These are phyloP conservation scores for Megalops atlanticus DNA, from an alignment of 2,113 vertebrate genomes.

Conservation along the genomic window DNA sequence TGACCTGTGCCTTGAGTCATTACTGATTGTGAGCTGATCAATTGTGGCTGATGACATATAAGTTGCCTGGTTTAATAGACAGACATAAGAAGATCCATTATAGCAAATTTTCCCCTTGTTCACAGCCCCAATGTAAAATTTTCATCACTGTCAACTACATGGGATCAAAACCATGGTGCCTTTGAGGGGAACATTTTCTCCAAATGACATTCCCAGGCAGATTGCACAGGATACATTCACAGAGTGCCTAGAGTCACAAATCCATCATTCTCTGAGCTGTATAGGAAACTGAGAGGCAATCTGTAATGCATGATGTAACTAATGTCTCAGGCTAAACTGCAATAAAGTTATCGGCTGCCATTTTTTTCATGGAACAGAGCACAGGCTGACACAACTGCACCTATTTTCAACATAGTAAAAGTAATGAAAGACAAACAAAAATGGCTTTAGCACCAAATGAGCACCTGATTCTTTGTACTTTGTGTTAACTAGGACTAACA, in stretches of 20 bases:
- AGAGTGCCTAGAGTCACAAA: slow-evolving; percentile 32
- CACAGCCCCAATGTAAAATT: slow-evolving; percentile 4
- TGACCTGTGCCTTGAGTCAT: slow-evolving; percentile 4
- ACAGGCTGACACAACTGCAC: slow-evolving; percentile 17
- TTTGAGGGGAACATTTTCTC: slow-evolving; percentile 18
- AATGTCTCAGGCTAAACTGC: slow-evolving; percentile 33
- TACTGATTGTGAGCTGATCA: slow-evolving; percentile 9
- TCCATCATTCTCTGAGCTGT: slow-evolving; percentile 33
- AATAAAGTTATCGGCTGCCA: background rate
- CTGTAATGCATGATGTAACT: slow-evolving; percentile 40
- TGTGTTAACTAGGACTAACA: slow-evolving; percentile 16
- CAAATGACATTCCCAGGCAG: slow-evolving; percentile 43
- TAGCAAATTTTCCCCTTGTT: slow-evolving; percentile 14
- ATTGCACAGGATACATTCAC: slow-evolving; percentile 39
- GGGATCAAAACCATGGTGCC: slow-evolving; percentile 26
- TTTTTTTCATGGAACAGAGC: slow-evolving; percentile 26
- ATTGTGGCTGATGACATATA: slow-evolving; percentile 27
- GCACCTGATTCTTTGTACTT: background rate
- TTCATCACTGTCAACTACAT: slow-evolving; percentile 35
- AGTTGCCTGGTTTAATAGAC: slow-evolving; percentile 30
- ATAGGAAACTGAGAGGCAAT: slow-evolving; percentile 20
- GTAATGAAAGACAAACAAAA: background rate
- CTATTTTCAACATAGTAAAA: slow-evolving; percentile 23
- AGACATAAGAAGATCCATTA: slow-evolving; percentile 26
- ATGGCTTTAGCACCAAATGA: background rate